Evolutionary conservation across 2,797 vertebrate species (phyloP).

Genomic region (Paedocypris micromegethes): DNA sequence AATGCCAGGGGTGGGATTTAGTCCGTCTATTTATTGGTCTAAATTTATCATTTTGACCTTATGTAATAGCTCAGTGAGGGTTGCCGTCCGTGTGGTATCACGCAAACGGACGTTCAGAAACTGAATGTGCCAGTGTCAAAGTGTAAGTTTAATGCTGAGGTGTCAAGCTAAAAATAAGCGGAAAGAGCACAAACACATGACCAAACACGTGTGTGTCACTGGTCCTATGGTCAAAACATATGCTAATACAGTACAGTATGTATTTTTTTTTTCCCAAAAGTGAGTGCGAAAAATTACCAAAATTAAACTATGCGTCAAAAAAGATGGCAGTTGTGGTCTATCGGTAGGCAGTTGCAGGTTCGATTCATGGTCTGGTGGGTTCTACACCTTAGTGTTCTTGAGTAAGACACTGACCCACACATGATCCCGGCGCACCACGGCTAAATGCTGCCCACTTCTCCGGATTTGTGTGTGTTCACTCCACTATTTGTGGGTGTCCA

Average conservation of each 20-base stretch:
- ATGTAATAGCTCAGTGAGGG: not conserved
- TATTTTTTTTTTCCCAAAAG: not conserved
- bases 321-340: too few species aligned
- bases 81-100: conserved; percentile 1
- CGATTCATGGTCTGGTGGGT: too few species aligned
- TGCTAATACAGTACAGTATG: not conserved
- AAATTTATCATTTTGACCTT: not conserved
- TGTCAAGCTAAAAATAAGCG: conserved; percentile 63
- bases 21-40: not conserved
- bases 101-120: not conserved
- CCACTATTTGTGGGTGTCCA: too few species aligned
- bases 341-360: too few species aligned
- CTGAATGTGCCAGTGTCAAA: conserved; percentile 11
- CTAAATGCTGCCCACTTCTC: too few species aligned
- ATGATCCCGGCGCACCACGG: too few species aligned
- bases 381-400: too few species aligned
- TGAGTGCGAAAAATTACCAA: not conserved
- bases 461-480: too few species aligned
- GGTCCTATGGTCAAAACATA: too few species aligned
- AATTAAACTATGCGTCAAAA: too few species aligned
- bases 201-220: conserved; percentile 45
- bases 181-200: conserved; percentile 58
- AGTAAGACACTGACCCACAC: too few species aligned
- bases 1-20: not conserved
- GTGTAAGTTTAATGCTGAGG: not conserved